These are phyloP conservation scores for Microtus pennsylvanicus DNA, from an alignment of 2,113 vertebrate species.

Conservation along the genomic window DNA sequence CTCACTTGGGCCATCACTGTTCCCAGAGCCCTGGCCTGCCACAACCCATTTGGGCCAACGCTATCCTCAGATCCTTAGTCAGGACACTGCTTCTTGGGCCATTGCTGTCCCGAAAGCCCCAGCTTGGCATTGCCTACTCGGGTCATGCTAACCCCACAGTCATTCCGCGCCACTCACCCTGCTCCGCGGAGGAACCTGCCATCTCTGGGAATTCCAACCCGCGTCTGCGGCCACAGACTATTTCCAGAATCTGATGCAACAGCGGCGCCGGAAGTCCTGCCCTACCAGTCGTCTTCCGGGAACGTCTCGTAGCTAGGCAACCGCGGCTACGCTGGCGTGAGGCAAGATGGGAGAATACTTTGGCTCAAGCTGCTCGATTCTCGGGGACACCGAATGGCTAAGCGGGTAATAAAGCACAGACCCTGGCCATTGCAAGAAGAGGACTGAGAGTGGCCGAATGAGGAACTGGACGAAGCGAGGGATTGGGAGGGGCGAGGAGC, in stretches of 20 bases:
- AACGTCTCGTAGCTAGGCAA: constrained; percentile 59
- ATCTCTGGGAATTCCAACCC: constrained; percentile 4
- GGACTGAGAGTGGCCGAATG: neutral
- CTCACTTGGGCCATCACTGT: neutral
- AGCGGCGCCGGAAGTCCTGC: constrained; percentile 79
- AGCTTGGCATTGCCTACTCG: too few species aligned
- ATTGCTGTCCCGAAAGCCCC: too few species aligned
- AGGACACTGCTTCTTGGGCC: neutral
- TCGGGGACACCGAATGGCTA: neutral
- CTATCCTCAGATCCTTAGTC: neutral
- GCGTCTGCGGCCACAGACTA: neutral
- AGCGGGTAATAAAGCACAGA: neutral
- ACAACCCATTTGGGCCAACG: neutral
- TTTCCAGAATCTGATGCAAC: constrained; percentile 85
- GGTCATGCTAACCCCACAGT: neutral
- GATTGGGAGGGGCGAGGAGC: too few species aligned
- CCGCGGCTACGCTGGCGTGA: neutral
- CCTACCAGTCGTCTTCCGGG: constrained; percentile 14
- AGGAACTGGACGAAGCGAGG: neutral
- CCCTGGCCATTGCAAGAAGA: neutral
- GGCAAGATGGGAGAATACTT: constrained; percentile 14
- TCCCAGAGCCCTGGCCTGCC: neutral
- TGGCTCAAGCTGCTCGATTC: too few species aligned
- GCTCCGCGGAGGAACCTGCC: constrained; percentile 69
- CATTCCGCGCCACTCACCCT: constrained; percentile 44